phyloP scores from a whole-genome alignment of 2,113 vertebrate species.

The Panthera leo region DNA sequence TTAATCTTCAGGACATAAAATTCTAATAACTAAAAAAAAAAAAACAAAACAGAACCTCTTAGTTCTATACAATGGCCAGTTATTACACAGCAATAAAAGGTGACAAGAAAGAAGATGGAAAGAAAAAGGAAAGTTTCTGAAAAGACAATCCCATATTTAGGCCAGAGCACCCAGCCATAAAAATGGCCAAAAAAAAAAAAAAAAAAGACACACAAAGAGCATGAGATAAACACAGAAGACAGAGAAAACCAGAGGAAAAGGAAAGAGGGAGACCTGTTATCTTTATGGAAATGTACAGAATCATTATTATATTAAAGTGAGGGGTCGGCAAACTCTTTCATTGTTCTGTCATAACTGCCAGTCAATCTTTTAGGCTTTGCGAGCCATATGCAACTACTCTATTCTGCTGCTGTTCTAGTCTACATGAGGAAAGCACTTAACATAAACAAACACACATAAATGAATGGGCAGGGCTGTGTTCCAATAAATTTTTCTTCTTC shows the following conservation, averaged over 20 bases:
- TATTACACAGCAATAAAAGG: not conserved
- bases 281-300: not conserved
- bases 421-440: not conserved
- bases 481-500: not conserved
- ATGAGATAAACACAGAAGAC: not conserved
- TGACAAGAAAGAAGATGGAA: not conserved
- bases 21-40: slow-evolving; percentile 30
- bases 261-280: not conserved
- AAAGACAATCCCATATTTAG: not conserved
- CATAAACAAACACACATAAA: not conserved
- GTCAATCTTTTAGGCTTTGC: not conserved
- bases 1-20: slow-evolving; percentile 40
- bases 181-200: not conserved
- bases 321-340: not conserved
- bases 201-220: not conserved
- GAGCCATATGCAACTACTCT: not conserved
- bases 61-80: not conserved
- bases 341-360: not conserved
- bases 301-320: not conserved
- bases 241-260: not conserved
- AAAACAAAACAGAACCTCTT: not conserved
- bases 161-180: not conserved
- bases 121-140: not conserved
- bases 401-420: not conserved
- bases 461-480: not conserved